A percentile compares a stretch with the other conserved stretches of the same genome.
Conservation (phyloP, 1,140 invertebrate species). For the Ips typographus region DNA sequence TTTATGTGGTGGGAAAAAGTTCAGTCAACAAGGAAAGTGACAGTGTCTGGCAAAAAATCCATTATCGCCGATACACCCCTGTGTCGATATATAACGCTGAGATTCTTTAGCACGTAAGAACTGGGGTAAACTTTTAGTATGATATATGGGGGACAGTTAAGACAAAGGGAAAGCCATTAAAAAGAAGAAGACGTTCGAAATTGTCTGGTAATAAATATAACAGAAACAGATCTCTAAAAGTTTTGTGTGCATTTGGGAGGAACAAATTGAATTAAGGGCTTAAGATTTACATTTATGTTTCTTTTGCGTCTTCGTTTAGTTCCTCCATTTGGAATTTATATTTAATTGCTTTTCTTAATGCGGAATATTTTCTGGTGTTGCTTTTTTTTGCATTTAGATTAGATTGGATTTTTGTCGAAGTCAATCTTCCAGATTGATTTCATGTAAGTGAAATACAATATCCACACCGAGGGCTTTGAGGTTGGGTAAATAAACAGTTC, state of each 20-base stretch:
- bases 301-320: conserved; percentile 23
- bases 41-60: background rate
- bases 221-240: conserved; percentile 33
- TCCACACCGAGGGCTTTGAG: background rate
- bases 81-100: conserved; percentile 5
- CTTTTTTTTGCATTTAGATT: background rate
- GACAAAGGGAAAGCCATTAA: conserved; percentile 29
- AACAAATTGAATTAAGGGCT: conserved; percentile 34
- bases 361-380: background rate
- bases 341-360: conserved; percentile 14
- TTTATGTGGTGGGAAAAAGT: too few relatives aligned
- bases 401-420: too few relatives aligned
- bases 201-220: conserved; percentile 35
- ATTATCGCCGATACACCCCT: conserved; percentile 11
- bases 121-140: conserved; percentile 32
- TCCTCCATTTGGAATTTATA: conserved; percentile 20
- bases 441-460: too few relatives aligned
- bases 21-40: too few relatives aligned
- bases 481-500: background rate
- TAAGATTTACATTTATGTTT: conserved; percentile 36
- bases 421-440: too few relatives aligned
- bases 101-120: conserved; percentile 29
- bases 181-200: conserved; percentile 31
- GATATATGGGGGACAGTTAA: conserved; percentile 34
- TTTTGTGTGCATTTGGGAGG: conserved; percentile 29